Evolutionary conservation across 2,888 invertebrate species (phyloP).

Genomic region (Leptopterna dolabrata): DNA sequence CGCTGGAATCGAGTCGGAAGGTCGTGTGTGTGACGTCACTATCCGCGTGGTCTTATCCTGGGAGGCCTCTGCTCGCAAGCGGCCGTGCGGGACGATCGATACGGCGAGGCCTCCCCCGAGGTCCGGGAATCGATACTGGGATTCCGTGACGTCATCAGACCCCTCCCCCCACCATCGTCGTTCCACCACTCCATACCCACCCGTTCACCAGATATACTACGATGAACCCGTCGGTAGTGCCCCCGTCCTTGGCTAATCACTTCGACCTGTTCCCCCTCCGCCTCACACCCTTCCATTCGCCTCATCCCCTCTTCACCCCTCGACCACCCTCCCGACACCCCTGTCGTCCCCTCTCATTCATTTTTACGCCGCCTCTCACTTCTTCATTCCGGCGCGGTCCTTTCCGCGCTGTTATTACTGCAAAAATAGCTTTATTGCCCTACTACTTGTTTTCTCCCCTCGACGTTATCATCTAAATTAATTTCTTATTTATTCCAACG

Average conservation of each 20-base stretch:
- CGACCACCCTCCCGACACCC: not conserved
- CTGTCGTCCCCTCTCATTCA: constrained; percentile 27
- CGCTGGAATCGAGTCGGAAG: too few species aligned
- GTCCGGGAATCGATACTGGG: constrained; percentile 25
- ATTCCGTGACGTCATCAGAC: constrained; percentile 10
- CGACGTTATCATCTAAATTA: too few species aligned
- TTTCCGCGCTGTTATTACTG: constrained; percentile 1
- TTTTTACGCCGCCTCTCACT: constrained; percentile 26
- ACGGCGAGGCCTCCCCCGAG: not conserved
- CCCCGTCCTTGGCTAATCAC: constrained; percentile 50
- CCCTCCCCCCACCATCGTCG: not conserved
- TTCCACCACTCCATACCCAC: not conserved
- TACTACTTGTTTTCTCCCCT: too few species aligned
- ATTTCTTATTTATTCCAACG: too few species aligned
- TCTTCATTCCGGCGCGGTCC: constrained; percentile 30
- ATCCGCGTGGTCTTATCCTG: not conserved
- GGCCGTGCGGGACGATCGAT: constrained; percentile 20
- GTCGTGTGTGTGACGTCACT: too few species aligned
- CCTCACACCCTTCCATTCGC: not conserved
- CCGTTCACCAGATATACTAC: not conserved
- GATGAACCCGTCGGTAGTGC: not conserved
- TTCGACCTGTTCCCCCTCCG: constrained; percentile 12
- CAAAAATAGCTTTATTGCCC: not conserved
- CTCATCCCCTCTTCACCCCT: not conserved
- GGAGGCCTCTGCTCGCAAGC: not conserved